Evolutionary conservation across 2,888 invertebrate species (phyloP).

Genomic region (Heliconius erato): DNA sequence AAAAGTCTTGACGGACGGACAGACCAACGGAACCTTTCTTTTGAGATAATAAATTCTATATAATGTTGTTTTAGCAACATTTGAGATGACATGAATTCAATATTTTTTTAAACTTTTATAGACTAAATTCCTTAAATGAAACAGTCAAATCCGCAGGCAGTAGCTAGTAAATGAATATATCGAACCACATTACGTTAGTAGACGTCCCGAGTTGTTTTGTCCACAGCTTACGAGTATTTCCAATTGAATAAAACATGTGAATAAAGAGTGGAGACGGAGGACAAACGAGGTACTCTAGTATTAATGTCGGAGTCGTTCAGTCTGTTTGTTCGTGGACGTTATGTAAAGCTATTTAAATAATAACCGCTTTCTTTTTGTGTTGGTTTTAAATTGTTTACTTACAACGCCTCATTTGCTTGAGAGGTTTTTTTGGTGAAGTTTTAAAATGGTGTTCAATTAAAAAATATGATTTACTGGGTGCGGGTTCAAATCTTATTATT

Average conservation of each 20-base stretch:
- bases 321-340: conserved; percentile 18
- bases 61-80: too few species aligned
- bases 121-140: neutral
- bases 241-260: conserved; percentile 32
- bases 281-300: conserved; percentile 25
- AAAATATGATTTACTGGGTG: too few species aligned
- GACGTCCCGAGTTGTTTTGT: conserved; percentile 11
- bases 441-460: neutral
- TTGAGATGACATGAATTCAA: too few species aligned
- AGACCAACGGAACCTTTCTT: too few species aligned
- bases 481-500: too few species aligned
- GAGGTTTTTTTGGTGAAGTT: neutral
- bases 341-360: conserved; percentile 24
- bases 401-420: neutral
- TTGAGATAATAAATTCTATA: too few species aligned
- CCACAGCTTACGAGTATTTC: conserved; percentile 7
- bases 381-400: conserved; percentile 1
- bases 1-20: too few species aligned
- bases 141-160: neutral
- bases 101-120: neutral
- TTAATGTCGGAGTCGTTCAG: conserved; percentile 22
- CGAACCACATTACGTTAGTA: neutral
- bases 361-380: conserved; percentile 16
- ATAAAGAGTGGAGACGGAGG: conserved; percentile 16
- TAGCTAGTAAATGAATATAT: conserved; percentile 4